Evolutionary conservation across 2,888 invertebrate genomes (phyloP), one percentile per base, ranked within the genome.

Genomic region (Minunthozetes semirufus): DNA sequence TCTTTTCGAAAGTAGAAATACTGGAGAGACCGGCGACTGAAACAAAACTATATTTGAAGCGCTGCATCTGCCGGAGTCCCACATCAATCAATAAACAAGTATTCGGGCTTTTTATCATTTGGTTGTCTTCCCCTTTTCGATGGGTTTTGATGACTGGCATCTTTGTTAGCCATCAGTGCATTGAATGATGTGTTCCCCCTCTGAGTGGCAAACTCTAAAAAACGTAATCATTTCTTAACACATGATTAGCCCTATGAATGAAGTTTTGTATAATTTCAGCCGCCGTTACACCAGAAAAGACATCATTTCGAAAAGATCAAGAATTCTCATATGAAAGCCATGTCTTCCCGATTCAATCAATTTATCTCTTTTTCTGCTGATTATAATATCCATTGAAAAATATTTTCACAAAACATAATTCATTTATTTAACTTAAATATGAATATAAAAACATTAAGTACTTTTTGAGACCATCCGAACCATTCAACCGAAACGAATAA

Each of bases 241-340:
- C 72, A 72, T 72, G 72, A 72, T 72, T 72, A 72, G 72, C 27
- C 42, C 22, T 50, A 72, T 72, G 50, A 72, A 72, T 72, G 72
- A 72, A 72, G 53, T 48, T 53, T 72, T 72, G 72, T 72, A 72
- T 72, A 48, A 72, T 72, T 72, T 42, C 50, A 72, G 13, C 19
- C 38, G 72, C 22, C 72, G 33, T 33, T 46, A 72, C 72, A 50
- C 42, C 68, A 68, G 68, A 68, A 61, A 61, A 61, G 68, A 68
- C 68, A 68, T 68, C 68, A 68, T 68, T 68, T 68, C 38, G n/a
- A 68, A 68, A 42, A 46, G 22, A 17, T 13, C 29, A 33, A n/a
- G 27, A 61, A n/a, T n/a, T 61, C 27, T 61, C 27, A 63, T 33
- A 29, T 63, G 17, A 17, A 63, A 63, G 63, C 27, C 33, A 63